Percentiles rank a stretch among this genome's conserved stretches.
These are phyloP conservation scores for Parthenolecanium corni DNA, from an alignment of 2,888 invertebrate species.

Conservation along the genomic window DNA sequence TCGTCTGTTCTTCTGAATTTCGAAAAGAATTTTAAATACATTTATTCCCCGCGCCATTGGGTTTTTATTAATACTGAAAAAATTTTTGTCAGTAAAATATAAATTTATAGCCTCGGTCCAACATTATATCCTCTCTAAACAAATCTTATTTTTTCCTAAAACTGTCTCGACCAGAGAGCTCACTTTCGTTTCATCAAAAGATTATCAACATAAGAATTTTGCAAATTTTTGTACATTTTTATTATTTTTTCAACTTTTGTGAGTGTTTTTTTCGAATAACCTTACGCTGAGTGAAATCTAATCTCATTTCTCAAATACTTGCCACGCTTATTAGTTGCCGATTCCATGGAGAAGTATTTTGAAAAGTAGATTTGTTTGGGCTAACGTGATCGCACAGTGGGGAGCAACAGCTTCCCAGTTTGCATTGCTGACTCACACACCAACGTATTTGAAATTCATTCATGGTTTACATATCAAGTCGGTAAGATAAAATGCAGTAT, in stretches of 20 bases:
- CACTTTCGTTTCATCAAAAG: too few species aligned
- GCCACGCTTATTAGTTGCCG: slow-evolving; percentile 36
- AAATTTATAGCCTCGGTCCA: too few species aligned
- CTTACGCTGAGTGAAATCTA: background rate
- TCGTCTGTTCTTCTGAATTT: too few species aligned
- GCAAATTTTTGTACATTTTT: too few species aligned
- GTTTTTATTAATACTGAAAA: too few species aligned
- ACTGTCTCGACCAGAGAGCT: too few species aligned
- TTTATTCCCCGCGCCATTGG: too few species aligned
- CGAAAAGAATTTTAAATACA: too few species aligned
- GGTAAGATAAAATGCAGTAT: slow-evolving; percentile 40
- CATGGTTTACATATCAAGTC: slow-evolving; percentile 56
- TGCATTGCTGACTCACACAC: slow-evolving; percentile 57
- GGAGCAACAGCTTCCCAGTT: slow-evolving; percentile 58
- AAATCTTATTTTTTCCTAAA: too few species aligned
- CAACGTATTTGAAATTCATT: slow-evolving; percentile 56
- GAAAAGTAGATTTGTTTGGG: slow-evolving; percentile 50
- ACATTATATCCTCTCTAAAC: too few species aligned
- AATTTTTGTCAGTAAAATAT: too few species aligned
- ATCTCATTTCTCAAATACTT: background rate
- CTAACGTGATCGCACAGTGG: slow-evolving; percentile 52
- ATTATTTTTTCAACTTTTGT: background rate
- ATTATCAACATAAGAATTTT: too few species aligned
- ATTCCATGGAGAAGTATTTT: slow-evolving; percentile 53
- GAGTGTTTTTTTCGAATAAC: background rate